Percentiles rank a stretch among this genome's conserved stretches.
Evolutionary conservation across 2,797 vertebrate species (phyloP).

Genomic region (Galaxias olidus): DNA sequence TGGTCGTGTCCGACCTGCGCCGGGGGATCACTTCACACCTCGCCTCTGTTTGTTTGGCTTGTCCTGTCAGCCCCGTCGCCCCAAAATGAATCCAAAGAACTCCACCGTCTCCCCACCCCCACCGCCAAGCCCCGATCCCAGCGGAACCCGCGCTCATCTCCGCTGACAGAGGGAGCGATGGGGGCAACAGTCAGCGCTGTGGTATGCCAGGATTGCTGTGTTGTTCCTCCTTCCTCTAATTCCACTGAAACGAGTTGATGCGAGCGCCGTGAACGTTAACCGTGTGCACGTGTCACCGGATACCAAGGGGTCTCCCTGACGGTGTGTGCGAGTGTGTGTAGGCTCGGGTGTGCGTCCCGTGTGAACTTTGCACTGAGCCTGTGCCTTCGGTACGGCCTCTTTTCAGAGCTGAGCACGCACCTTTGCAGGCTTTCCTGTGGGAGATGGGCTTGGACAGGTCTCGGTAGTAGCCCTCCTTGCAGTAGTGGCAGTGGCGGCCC

Average conservation of each 20-base stretch:
- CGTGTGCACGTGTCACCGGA: not conserved
- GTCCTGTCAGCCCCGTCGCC: conserved; percentile 69
- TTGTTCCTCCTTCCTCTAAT: conserved; percentile 37
- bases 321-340: not conserved
- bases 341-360: not conserved
- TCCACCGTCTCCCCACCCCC: conserved; percentile 56
- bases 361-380: no score
- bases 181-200: conserved; percentile 41
- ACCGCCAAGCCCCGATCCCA: conserved; percentile 47
- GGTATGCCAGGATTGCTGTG: conserved; percentile 53
- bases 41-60: conserved; percentile 80
- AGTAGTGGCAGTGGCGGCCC: conserved; percentile 95
- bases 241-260: conserved; percentile 30
- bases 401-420: conserved; percentile 58
- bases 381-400: no score
- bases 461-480: conserved; percentile 94
- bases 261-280: no score
- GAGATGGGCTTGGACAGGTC: conserved; percentile 94
- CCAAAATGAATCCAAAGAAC: conserved; percentile 71
- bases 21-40: conserved; percentile 77
- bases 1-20: conserved; percentile 64
- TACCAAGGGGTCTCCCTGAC: not conserved
- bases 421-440: conserved; percentile 95
- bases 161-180: conserved; percentile 61
- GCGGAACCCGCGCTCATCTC: conserved; percentile 58